Evolutionary conservation across 2,113 vertebrate genomes (phyloP), one percentile per base, ranked within the genome.

Genomic region (Uria lomvia): DNA sequence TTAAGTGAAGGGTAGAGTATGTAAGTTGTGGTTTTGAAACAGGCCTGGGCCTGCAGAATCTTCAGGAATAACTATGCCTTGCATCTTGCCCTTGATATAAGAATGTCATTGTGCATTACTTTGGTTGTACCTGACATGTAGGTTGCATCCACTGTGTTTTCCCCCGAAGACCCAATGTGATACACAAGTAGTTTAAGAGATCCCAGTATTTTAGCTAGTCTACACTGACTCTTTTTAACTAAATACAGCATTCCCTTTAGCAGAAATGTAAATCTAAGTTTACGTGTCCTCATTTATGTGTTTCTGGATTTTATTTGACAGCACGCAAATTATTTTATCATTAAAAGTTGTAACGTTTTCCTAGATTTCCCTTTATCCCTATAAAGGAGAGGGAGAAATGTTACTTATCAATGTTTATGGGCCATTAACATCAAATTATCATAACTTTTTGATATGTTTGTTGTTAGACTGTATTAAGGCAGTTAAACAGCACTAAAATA

Each of bases 241-340:
- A 36, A 50, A 49, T 23, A 30, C 7, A 0, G 2, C 6, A 0
- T 1, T 38, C 20, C 14, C 34, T 49, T 18, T 6, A 68, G 34
- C 29, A 52, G 62, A 76, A 79, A 56, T 24, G 13, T 17, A 29
- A 3, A 52, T 32, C 40, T 27, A 30, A 45, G 19, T 73, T 73
- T 47, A 15, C 4, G 0, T 24, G 13, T n/a, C 49, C 36, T 73
- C 21, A 0, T 83, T 38, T 62, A 4, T 42, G 18, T 27, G 17
- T 8, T 68, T 34, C 34, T 74, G 65, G 9, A 6, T 40, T 56
- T 15, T 53, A 34, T 9, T 16, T 43, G 30, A 49, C 47, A 82
- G 56, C 59, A 45, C 36, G 32, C 20, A n/a, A 38, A 53, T 12
- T 52, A 3, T 26, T 78, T 53, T 59, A 7, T 32, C 15, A 1